Percentiles rank a stretch among this genome's conserved stretches.
These are phyloP conservation scores for Lomographa bimaculata DNA, from an alignment of 2,888 invertebrate species.

Conservation along the genomic window DNA sequence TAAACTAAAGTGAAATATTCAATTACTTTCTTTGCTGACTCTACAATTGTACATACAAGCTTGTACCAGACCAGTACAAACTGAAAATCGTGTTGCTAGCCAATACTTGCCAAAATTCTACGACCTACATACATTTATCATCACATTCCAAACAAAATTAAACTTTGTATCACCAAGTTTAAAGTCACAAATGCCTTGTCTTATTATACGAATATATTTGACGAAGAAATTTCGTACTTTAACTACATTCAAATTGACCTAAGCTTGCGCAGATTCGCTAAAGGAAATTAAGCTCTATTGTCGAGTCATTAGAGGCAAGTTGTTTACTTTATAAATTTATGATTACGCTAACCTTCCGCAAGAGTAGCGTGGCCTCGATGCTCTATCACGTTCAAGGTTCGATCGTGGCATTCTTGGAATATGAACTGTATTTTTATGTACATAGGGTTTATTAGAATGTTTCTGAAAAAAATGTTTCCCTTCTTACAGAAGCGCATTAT, in stretches of 20 bases:
- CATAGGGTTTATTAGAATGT: slow-evolving; percentile 21
- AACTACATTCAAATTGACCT: slow-evolving; percentile 12
- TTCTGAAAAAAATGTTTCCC: too few species aligned
- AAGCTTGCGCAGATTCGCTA: background rate
- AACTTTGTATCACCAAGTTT: too few species aligned
- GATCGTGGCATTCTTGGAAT: slow-evolving; percentile 36
- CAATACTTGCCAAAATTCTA: slow-evolving; percentile 31
- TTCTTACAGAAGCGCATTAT: too few species aligned
- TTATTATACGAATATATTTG: too few species aligned
- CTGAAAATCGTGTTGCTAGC: too few species aligned
- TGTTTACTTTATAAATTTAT: slow-evolving; percentile 22
- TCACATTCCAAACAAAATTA: background rate
- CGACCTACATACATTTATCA: slow-evolving; percentile 26
- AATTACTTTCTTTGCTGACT: too few species aligned
- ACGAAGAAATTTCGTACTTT: slow-evolving; percentile 10
- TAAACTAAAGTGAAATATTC: too few species aligned
- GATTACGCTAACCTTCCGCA: slow-evolving; percentile 57
- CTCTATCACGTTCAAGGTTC: slow-evolving; percentile 74
- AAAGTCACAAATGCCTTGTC: too few species aligned
- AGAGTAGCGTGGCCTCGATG: slow-evolving; percentile 57
- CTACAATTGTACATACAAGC: too few species aligned
- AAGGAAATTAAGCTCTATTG: slow-evolving; percentile 19
- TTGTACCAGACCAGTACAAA: too few species aligned
- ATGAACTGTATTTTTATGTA: slow-evolving; percentile 22
- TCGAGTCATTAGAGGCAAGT: slow-evolving; percentile 17